Base-by-base conservation (phyloP, 2,888 invertebrate genomes). In the Helicoverpa assulta region DNA sequence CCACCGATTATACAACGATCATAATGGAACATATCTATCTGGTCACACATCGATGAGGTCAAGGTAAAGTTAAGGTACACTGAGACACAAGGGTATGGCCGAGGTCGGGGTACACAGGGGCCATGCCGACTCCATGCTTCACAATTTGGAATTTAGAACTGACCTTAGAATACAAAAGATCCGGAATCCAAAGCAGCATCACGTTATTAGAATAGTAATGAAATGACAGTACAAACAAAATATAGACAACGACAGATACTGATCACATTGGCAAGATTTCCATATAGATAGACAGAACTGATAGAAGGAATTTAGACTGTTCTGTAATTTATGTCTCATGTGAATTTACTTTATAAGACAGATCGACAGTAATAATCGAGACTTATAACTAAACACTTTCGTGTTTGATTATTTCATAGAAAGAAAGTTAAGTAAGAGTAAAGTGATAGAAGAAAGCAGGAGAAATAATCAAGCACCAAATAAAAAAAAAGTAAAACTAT, bases 141-240 rank as follows among this genome's bases (percentile, higher is more conserved):
- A 91, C 87, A 78, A 64, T 73, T 77, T 80, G 86, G 88, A 86
- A 89, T 81, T 88, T 88, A 85, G 82, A 90, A 95, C 95, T 95
- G 95, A 95, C 95, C 95, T 95, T 95, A 91, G 89, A 92, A 93
- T 89, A 87, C 88, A 92, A 93, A 92, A 91, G 90, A 91, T 95
- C 95, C 94, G 89, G 91, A 90, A 92, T 95, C 95, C 95, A 91
- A 94, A 95, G 95, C 95, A 95, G 95, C 95, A 94, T 94, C 91
- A 90, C 93, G 92, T 93, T 92, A 94, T 94, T 92, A 94, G 90
- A 94, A 90, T 90, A 89, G 88, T 90, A 90, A 86, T 90, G 92
- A 93, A 90, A 90, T 89, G 82, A 88, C 40, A 92, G 90, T 88
- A 88, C 86, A 83, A 83, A 89, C 74, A 87, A 78, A 81, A 82